Base-by-base conservation (phyloP, 2,113 vertebrate genomes). In the Muntiacus muntjak region DNA sequence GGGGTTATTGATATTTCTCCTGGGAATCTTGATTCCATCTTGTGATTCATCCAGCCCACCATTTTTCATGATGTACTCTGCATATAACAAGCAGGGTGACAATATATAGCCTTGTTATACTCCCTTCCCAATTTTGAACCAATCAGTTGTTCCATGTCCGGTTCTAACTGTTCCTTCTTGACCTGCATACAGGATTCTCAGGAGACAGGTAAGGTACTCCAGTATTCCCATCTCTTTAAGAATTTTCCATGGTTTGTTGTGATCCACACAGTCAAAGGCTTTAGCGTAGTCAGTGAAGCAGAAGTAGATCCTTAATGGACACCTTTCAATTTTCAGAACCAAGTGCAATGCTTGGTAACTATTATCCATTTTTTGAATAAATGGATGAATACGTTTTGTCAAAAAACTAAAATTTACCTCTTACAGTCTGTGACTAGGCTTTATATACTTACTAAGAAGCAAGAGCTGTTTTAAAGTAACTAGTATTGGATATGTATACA, bases 301-400 rank as follows among this genome's bases (percentile, higher is more conserved):
- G 71, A 74, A 97, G 16, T 54, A 64, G 78, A 43, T 82, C 58
- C 87, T 57, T 85, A 28, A 36, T 50, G n/a, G 26, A 28, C 28
- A 95, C 17, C 14, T 81, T 82, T 95, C 87, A 87, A 76, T 79
- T 94, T 33, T 16, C 28, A 57, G 40, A 83, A 91, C 28, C 54
- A 57, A 94, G 13, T 40, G 58, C 2, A 89, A 94, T 82, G n/a
- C 40, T 50, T 89, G 23, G 23, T 79, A 81, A 86, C 85, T 64
- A 91, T 60, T 84, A 52, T 50, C 45, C 36, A 14, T 55, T 84
- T 85, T 76, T 94, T 92, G 23, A 91, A 57, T 87, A 95, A 97
- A 83, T 19, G 30, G 36, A 86, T 76, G 25, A 87, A 94, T 57
- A 87, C 21, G 11, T 54, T 71, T 91, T 21, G 33, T 47, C 11